phyloP scores from a whole-genome alignment of 2,113 vertebrate genomes.

The Zosterops hypoxanthus region DNA sequence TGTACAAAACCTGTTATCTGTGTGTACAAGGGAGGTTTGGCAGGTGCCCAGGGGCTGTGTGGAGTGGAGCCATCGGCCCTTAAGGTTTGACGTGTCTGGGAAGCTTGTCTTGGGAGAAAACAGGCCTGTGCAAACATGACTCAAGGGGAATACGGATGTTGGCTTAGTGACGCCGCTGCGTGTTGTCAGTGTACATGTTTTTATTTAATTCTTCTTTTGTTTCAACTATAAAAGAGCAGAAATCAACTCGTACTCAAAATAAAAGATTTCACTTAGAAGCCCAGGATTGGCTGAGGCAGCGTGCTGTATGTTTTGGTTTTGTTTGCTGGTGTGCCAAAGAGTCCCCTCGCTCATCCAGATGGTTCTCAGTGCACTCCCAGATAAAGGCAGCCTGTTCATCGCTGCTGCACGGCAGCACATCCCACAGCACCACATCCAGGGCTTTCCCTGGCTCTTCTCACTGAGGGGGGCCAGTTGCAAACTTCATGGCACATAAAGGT shows the following conservation, averaged over 20 bases:
- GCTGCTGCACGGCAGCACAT: rapidly evolving
- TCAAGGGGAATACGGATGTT: neutral
- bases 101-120: neutral
- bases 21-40: neutral
- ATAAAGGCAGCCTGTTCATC: neutral
- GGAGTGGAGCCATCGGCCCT: neutral
- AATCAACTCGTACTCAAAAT: neutral
- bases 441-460: neutral
- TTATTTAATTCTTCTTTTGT: slow-evolving; percentile 18
- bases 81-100: neutral
- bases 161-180: neutral
- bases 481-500: neutral
- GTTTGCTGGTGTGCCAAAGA: neutral
- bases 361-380: neutral
- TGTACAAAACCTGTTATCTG: neutral
- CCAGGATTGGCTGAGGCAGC: neutral
- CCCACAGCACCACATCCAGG: neutral
- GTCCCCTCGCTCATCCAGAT: neutral
- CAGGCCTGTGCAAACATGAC: neutral
- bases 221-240: slow-evolving; percentile 15
- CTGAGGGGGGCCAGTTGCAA: neutral
- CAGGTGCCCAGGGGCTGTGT: neutral
- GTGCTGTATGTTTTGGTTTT: neutral
- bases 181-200: slow-evolving; percentile 32
- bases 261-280: neutral